Conservation (phyloP, 1,140 invertebrate species). For the Acromyrmex heyeri region DNA sequence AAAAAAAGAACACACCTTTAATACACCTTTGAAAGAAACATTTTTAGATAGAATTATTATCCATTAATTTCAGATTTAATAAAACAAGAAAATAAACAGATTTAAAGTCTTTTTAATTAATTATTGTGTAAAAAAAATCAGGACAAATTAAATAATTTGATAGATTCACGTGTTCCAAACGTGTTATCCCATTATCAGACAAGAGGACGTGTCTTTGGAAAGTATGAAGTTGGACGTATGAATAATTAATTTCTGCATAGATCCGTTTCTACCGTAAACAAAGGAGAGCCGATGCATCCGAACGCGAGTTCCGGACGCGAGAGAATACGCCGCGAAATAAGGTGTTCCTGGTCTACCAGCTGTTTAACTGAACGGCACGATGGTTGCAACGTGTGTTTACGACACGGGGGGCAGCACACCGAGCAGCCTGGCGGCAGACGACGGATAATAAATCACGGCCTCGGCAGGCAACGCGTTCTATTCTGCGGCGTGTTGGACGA, state of each 20-base stretch:
- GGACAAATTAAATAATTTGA: background rate
- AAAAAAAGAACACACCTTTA: background rate
- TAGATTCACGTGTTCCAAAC: background rate
- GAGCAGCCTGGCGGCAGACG: conserved; percentile 41
- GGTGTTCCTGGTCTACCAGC: conserved; percentile 68
- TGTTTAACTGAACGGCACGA: conserved; percentile 68
- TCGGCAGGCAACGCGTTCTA: conserved; percentile 53
- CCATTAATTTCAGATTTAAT: background rate
- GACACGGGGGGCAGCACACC: conserved; percentile 68
- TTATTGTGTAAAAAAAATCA: background rate
- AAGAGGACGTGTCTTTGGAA: background rate
- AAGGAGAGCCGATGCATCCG: conserved; percentile 24
- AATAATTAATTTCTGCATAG: background rate
- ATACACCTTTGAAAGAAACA: background rate
- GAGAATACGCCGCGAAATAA: conserved; percentile 42
- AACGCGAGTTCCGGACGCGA: conserved; percentile 25
- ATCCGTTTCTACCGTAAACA: conserved; percentile 44
- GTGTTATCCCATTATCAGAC: background rate
- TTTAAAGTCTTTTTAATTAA: background rate
- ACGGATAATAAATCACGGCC: conserved; percentile 76
- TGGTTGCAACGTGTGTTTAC: conserved; percentile 75
- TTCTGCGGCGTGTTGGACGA: conserved; percentile 27
- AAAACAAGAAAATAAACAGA: conserved; percentile 1
- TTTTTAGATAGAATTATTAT: background rate
- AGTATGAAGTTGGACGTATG: background rate